Evolutionary conservation across 2,888 invertebrate species (phyloP), one percentile per base, ranked within the genome.

Genomic region (Metalampra italica): DNA sequence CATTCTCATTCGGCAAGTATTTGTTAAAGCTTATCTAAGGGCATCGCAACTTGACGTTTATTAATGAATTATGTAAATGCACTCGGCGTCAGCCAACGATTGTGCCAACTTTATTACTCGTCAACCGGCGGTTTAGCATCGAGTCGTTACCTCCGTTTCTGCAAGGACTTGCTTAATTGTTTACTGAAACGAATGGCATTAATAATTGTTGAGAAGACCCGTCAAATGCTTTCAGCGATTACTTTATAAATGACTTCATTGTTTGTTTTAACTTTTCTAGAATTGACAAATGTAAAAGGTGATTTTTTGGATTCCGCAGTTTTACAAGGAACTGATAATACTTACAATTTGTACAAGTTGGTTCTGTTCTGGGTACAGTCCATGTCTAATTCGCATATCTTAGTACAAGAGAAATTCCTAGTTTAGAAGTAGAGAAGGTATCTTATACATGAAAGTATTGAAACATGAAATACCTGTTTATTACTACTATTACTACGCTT

Each of bases 1-100:
- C 36, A 29, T 45, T 45, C 29, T 14, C 12, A 29, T 37, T 45
- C 22, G 37, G 12, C 15, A 45, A 50, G 72, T 80, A 78, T 81
- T 81, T 82, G 78, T 81, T 77, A 69, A 34, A 68, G 71, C 75
- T 80, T 83, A 22, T 22, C 22, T 22, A 5, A 22, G 22, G 22
- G 22, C 22, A 22, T 22, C 82, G 75, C 70, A 55, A 60, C 64
- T 59, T 66, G 84, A 82, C 82, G 71, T 78, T 72, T 84, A 84
- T 80, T 80, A 83, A 85, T 84, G 82, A 81, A 82, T 81, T 84
- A 84, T 85, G 83, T 75, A 81, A 84, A 85, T 85, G 66, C 55
- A 65, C 60, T 63, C 71, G 64, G 64, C 71, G 66, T 69, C 56
- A 63, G 67, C 68, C 63, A 61, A 60, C 66, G 64, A 59, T 62